phyloP scores from a whole-genome alignment of 2,113 vertebrate genomes.

The Oreotrochilus melanogaster region DNA sequence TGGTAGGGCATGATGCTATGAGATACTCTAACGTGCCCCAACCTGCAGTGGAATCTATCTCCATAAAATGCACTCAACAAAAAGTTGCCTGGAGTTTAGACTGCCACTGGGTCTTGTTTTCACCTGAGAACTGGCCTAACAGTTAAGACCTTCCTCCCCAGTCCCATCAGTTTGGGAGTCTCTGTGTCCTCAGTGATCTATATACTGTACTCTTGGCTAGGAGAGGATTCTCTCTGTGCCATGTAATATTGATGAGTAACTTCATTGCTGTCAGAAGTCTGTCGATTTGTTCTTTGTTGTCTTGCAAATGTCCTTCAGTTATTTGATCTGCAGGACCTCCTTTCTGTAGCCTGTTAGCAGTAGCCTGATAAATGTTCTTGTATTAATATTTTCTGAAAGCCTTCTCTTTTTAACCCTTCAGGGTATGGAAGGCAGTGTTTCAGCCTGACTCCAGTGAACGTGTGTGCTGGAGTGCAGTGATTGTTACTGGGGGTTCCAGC shows the following conservation, averaged over 20 bases:
- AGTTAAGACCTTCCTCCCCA: neutral
- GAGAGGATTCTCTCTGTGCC: fast-evolving
- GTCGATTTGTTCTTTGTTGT: neutral
- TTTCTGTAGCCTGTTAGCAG: neutral
- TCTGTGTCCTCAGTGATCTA: neutral
- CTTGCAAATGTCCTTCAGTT: neutral
- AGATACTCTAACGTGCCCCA: fast-evolving
- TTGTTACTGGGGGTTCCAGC: neutral
- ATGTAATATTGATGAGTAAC: neutral
- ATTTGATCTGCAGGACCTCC: neutral
- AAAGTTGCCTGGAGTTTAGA: neutral
- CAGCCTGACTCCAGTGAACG: neutral
- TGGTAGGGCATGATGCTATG: neutral
- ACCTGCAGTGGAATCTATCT: neutral
- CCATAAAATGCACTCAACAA: neutral
- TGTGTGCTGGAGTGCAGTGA: neutral
- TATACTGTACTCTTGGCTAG: neutral
- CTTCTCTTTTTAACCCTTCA: neutral
- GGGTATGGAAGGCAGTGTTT: neutral
- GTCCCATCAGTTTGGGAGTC: neutral
- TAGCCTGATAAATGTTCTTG: neutral
- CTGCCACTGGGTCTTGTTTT: neutral
- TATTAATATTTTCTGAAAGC: neutral
- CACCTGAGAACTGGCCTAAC: neutral
- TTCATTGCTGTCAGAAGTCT: neutral